phyloP scores from a whole-genome alignment of 2,888 invertebrate species.

The Uloborus plumipes region DNA sequence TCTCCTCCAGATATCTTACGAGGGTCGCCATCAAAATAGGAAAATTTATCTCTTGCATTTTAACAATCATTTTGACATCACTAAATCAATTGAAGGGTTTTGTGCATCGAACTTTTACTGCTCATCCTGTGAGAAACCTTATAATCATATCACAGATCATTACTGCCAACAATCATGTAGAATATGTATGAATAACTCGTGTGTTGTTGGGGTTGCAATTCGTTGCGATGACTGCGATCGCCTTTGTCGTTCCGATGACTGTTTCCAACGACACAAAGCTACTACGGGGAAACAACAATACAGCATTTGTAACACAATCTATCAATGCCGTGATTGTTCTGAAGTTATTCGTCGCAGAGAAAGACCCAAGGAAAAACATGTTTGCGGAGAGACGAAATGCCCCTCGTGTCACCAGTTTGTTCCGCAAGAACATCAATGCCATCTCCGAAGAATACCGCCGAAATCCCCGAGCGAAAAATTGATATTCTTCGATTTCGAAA shows the following conservation, averaged over 20 bases:
- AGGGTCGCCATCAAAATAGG: too few species aligned
- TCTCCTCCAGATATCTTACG: too few species aligned
- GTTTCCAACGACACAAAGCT: not conserved
- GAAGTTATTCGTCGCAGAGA: too few species aligned
- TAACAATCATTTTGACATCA: constrained; percentile 6
- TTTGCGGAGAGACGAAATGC: constrained; percentile 2
- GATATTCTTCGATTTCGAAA: constrained; percentile 19
- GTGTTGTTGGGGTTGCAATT: not conserved
- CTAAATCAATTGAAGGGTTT: constrained; percentile 5
- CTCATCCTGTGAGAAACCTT: not conserved
- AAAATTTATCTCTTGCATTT: not conserved
- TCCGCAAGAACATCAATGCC: not conserved
- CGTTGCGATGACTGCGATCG: constrained; percentile 3
- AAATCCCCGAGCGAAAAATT: not conserved
- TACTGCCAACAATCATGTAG: not conserved
- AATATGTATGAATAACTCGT: not conserved
- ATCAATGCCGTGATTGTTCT: too few species aligned
- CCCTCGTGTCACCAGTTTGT: not conserved
- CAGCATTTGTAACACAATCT: too few species aligned
- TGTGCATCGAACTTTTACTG: not conserved
- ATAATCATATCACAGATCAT: not conserved
- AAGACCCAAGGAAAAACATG: not conserved
- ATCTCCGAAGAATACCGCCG: not conserved
- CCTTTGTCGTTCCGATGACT: not conserved
- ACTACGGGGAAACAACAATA: too few species aligned